Conservation (phyloP, 2,888 invertebrate genomes). For the Melinaea menophilus region DNA sequence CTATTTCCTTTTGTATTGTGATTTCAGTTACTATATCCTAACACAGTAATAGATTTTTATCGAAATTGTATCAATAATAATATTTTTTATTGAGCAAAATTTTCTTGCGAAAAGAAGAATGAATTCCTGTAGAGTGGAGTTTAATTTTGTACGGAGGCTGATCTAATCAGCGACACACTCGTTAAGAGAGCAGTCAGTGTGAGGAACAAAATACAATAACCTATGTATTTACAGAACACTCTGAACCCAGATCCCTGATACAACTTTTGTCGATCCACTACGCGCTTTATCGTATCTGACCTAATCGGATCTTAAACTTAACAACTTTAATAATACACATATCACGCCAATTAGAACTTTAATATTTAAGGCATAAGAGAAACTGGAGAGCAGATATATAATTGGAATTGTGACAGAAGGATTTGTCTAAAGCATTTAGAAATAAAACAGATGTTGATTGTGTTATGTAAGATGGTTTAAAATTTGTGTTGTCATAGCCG, state of each 20-base stretch:
- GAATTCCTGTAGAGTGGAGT: not conserved
- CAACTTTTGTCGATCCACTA: slow-evolving; percentile 56
- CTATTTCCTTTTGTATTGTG: slow-evolving; percentile 43
- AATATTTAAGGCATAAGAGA: slow-evolving; percentile 5
- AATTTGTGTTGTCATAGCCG: slow-evolving; percentile 53
- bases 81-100: too few relatives aligned
- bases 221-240: slow-evolving; percentile 61
- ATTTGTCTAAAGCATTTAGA: slow-evolving; percentile 70
- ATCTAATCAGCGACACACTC: slow-evolving; percentile 2
- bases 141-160: slow-evolving; percentile 4
- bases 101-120: too few relatives aligned
- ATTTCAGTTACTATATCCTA: too few relatives aligned
- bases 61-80: too few relatives aligned
- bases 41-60: too few relatives aligned
- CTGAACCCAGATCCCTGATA: slow-evolving; percentile 59
- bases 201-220: slow-evolving; percentile 46
- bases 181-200: not conserved
- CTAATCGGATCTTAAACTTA: slow-evolving; percentile 66
- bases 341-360: slow-evolving; percentile 35
- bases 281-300: slow-evolving; percentile 64
- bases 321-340: slow-evolving; percentile 3
- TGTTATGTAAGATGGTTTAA: slow-evolving; percentile 64
- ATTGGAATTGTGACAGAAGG: slow-evolving; percentile 35
- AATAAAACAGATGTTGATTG: slow-evolving; percentile 72
- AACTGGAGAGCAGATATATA: not conserved